phyloP scores from a whole-genome alignment of 1,140 invertebrate species.

The Drosophila kepulauana region DNA sequence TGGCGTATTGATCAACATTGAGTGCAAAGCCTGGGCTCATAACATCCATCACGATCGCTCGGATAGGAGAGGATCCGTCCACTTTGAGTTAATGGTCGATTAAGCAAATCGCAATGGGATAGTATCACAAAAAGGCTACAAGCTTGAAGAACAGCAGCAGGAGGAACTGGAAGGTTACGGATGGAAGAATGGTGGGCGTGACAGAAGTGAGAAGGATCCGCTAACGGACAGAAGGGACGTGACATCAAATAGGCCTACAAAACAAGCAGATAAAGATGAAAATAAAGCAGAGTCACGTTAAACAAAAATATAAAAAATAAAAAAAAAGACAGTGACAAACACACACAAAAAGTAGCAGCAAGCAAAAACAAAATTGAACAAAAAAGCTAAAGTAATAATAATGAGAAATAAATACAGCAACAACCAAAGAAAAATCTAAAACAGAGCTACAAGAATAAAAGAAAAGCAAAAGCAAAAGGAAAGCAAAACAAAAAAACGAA shows the following conservation, averaged over 20 bases:
- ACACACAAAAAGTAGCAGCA: conserved; percentile 67
- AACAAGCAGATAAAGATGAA: conserved; percentile 31
- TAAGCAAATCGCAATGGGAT: conserved; percentile 86
- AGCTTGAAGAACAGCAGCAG: conserved; percentile 20
- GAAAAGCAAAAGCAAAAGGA: conserved; percentile 47
- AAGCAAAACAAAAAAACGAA: conserved; percentile 45
- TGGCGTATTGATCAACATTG: conserved; percentile 96
- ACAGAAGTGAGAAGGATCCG: conserved; percentile 7
- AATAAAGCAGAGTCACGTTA: conserved; percentile 44
- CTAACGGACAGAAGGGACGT: background rate
- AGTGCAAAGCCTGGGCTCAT: conserved; percentile 98
- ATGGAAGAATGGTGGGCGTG: background rate
- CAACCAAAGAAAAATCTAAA: conserved; percentile 74
- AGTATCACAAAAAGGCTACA: conserved; percentile 30
- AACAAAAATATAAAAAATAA: conserved; percentile 49
- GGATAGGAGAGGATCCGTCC: conserved; percentile 95
- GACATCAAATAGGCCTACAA: conserved; percentile 30
- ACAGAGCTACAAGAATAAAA: conserved; percentile 59
- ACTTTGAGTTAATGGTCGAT: conserved; percentile 98
- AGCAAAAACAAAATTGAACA: conserved; percentile 44
- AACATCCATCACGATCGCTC: conserved; percentile 95
- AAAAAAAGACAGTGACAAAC: conserved; percentile 51
- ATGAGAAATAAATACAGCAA: conserved; percentile 75
- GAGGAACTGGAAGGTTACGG: background rate
- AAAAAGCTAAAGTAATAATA: conserved; percentile 59